A percentile compares a stretch with the other conserved stretches of the same genome.
These are phyloP conservation scores for Tetranychus urticae DNA, from an alignment of 1,140 invertebrate genomes.

Conservation along the genomic window DNA sequence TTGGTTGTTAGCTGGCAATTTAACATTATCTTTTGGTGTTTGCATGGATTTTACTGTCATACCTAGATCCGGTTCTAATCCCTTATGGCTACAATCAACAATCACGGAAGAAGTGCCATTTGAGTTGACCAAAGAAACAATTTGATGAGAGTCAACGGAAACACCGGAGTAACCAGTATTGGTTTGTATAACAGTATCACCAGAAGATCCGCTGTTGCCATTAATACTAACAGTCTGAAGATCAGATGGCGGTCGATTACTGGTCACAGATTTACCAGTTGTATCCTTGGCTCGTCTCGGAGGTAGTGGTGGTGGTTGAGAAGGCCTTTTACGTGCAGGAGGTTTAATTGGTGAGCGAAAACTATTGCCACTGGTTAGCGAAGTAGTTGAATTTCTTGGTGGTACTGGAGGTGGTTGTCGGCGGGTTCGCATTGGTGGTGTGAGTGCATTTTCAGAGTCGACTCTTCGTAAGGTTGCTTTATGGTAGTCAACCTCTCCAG, in stretches of 20 bases:
- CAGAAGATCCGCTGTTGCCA: too few species aligned
- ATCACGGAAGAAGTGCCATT: too few species aligned
- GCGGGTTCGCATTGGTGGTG: not conserved
- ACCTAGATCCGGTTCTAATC: too few species aligned
- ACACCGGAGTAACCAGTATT: too few species aligned
- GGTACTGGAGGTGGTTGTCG: constrained; percentile 13
- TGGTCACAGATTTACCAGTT: not conserved
- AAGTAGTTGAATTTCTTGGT: constrained; percentile 8
- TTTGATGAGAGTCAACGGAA: too few species aligned
- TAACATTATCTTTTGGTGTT: too few species aligned
- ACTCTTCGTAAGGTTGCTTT: not conserved
- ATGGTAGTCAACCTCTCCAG: not conserved
- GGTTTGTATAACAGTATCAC: too few species aligned
- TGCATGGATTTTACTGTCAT: too few species aligned
- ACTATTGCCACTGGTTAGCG: not conserved
- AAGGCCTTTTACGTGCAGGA: not conserved
- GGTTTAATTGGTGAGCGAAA: not conserved
- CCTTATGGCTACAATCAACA: too few species aligned
- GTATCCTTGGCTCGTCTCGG: constrained; percentile 8
- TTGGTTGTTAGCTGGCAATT: too few species aligned
- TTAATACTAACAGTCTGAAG: too few species aligned
- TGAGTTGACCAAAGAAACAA: too few species aligned
- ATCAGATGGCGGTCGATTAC: not conserved
- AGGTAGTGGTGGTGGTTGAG: constrained; percentile 10
- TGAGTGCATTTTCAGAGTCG: not conserved